These are phyloP conservation scores for Scarus forsteni DNA, from an alignment of 2,797 vertebrate species.

Conservation along the genomic window DNA sequence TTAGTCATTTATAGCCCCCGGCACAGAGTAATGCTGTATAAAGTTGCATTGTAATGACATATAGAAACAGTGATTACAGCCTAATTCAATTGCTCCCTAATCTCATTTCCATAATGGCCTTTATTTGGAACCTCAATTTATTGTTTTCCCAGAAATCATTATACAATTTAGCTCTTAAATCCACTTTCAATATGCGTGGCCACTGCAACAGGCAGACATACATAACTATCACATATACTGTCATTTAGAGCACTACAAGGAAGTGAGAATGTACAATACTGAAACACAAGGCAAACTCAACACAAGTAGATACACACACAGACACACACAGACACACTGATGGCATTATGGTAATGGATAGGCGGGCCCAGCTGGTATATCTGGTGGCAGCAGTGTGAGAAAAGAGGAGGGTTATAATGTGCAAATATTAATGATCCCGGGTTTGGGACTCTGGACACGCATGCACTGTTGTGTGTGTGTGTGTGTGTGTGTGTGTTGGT, in stretches of 20 bases:
- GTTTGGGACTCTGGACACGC: slow-evolving; percentile 81
- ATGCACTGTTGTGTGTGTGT: slow-evolving; percentile 66
- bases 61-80: slow-evolving; percentile 86
- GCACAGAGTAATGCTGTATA: slow-evolving; percentile 82
- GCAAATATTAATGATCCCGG: slow-evolving; percentile 86
- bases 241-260: slow-evolving; percentile 26
- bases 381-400: slow-evolving; percentile 83
- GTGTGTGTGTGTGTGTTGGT: slow-evolving; percentile 38
- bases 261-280: slow-evolving; percentile 43
- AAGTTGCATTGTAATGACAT: slow-evolving; percentile 87
- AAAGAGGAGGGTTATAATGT: slow-evolving; percentile 85
- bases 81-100: slow-evolving; percentile 86
- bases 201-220: slow-evolving; percentile 60
- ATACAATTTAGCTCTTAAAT: slow-evolving; percentile 86
- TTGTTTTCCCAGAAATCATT: slow-evolving; percentile 88
- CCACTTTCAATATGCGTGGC: slow-evolving; percentile 82
- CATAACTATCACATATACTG: slow-evolving; percentile 57
- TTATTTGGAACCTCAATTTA: slow-evolving; percentile 87
- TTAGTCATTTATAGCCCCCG: slow-evolving; percentile 82
- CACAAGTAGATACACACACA: slow-evolving; percentile 34
- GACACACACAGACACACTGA: slow-evolving; percentile 62
- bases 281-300: slow-evolving; percentile 31
- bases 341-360: slow-evolving; percentile 82
- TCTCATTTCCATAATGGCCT: slow-evolving; percentile 88
- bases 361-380: slow-evolving; percentile 86